Percentiles rank a stretch among this genome's conserved stretches.
Conservation (phyloP, 2,797 vertebrate genomes). For the Pygocentrus nattereri region DNA sequence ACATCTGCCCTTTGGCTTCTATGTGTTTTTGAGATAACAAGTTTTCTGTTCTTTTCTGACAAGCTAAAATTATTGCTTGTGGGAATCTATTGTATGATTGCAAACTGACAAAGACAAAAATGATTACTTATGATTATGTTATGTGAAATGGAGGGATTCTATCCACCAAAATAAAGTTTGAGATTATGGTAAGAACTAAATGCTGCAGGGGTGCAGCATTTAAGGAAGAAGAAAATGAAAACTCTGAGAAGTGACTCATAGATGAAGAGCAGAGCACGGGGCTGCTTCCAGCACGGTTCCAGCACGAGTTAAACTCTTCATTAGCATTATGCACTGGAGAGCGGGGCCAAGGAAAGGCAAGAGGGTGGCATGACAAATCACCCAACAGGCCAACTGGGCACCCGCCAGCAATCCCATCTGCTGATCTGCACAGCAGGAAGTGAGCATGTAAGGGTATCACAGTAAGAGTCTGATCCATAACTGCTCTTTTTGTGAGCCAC, state of each 20-base stretch:
- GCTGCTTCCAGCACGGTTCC: conserved; percentile 18
- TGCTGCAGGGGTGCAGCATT: too few relatives aligned
- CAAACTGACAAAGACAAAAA: neutral
- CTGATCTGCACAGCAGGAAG: conserved; percentile 13
- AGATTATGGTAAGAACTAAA: too few relatives aligned
- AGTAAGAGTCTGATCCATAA: conserved; percentile 11
- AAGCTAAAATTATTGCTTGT: too few relatives aligned
- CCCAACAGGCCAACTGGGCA: neutral
- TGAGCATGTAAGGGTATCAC: neutral
- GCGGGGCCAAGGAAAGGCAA: neutral
- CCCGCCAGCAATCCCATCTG: conserved; percentile 18
- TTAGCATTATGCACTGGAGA: conserved; percentile 30
- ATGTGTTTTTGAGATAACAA: too few relatives aligned
- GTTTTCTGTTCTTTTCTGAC: too few relatives aligned
- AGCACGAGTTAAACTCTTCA: conserved; percentile 22
- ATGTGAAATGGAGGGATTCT: neutral
- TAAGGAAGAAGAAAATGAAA: neutral
- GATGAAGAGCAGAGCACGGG: neutral
- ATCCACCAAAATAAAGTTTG: neutral
- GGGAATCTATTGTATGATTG: neutral
- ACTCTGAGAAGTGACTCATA: conserved; percentile 38
- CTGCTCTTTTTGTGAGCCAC: conserved; percentile 10
- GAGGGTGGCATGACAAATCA: conserved; percentile 26
- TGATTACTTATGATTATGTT: neutral
- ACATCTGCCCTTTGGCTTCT: neutral